These are phyloP conservation scores for Antennarius maculatus DNA, from an alignment of 2,797 vertebrate genomes.

Conservation along the genomic window DNA sequence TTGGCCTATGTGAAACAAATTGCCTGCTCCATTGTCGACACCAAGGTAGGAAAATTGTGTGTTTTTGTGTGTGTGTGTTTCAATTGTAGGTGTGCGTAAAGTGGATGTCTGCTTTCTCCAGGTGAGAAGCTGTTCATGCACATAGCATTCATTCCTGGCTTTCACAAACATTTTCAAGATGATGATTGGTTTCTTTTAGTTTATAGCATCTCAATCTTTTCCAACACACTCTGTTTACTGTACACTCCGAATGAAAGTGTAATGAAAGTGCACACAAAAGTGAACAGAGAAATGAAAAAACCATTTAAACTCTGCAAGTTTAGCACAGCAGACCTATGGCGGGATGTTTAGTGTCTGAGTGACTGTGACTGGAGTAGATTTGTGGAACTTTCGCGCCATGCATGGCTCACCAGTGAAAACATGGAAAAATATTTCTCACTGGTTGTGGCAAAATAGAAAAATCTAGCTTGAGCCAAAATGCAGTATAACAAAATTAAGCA, in stretches of 20 bases:
- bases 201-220: not conserved
- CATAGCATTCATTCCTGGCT: not conserved
- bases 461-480: too few relatives aligned
- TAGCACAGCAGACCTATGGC: not conserved
- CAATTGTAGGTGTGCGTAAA: too few relatives aligned
- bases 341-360: slow-evolving; percentile 10
- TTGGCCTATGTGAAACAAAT: slow-evolving; percentile 90
- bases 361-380: slow-evolving; percentile 5
- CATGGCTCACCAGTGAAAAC: too few relatives aligned
- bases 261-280: not conserved
- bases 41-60: slow-evolving; percentile 83
- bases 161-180: not conserved
- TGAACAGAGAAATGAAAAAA: slow-evolving; percentile 12
- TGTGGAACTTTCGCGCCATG: slow-evolving; percentile 2
- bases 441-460: too few relatives aligned
- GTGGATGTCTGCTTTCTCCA: not conserved
- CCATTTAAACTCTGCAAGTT: slow-evolving; percentile 19
- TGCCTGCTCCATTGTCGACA: slow-evolving; percentile 92
- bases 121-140: too few relatives aligned
- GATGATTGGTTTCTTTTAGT: not conserved
- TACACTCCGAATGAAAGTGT: slow-evolving; percentile 7
- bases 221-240: slow-evolving; percentile 4
- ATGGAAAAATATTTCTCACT: too few relatives aligned
- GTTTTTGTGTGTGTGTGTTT: not conserved
- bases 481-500: too few relatives aligned